phyloP scores from a whole-genome alignment of 2,888 invertebrate genomes.

The Melangyna quadrimaculata region DNA sequence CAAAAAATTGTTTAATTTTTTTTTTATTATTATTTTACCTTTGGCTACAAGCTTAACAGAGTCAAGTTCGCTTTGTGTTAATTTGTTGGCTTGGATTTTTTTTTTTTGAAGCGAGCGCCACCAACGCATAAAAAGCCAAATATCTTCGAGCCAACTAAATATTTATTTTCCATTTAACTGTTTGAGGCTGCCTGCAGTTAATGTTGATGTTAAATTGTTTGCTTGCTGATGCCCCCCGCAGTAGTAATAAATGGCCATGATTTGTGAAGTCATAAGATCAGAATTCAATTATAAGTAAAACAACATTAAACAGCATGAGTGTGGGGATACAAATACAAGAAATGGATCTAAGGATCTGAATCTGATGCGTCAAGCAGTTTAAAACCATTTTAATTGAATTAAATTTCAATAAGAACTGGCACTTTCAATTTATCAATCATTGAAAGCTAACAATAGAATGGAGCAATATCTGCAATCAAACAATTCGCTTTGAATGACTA shows the following conservation, averaged over 20 bases:
- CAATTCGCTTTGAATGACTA: conserved; percentile 26
- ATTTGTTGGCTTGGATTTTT: conserved; percentile 6
- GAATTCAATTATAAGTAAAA: background rate
- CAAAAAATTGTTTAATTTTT: background rate
- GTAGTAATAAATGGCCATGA: conserved; percentile 42
- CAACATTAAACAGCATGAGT: background rate
- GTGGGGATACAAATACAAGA: background rate
- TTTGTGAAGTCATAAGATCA: conserved; percentile 44
- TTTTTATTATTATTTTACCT: background rate
- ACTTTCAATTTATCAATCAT: conserved; percentile 35
- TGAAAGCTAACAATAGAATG: conserved; percentile 31
- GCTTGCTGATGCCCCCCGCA: background rate
- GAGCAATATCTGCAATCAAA: conserved; percentile 14
- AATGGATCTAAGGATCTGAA: background rate
- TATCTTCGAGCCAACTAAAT: background rate
- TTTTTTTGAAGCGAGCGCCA: background rate
- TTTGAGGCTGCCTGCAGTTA: conserved; percentile 18
- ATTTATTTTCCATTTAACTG: conserved; percentile 35
- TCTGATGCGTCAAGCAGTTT: background rate
- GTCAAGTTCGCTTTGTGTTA: conserved; percentile 57
- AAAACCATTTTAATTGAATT: background rate
- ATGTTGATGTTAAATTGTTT: background rate
- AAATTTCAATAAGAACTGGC: background rate
- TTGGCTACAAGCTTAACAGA: conserved; percentile 27
- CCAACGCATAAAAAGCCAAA: background rate